Evolutionary conservation across 1,140 invertebrate species (phyloP).

Genomic region (Potamilus streckersoni): DNA sequence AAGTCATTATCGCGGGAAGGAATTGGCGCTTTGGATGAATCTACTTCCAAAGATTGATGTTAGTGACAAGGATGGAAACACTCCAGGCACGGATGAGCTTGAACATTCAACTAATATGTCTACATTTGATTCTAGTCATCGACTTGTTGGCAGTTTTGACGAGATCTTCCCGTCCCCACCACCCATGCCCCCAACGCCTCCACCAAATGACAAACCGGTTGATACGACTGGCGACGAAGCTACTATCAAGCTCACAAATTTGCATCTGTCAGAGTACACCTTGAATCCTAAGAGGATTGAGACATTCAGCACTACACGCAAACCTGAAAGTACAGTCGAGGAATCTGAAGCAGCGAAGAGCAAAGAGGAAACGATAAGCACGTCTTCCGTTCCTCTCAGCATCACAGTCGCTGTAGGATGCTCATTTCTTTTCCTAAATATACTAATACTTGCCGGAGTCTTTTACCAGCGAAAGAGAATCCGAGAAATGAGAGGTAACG

Average conservation of each 20-base stretch:
- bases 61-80: constrained; percentile 78
- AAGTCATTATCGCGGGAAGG: constrained; percentile 94
- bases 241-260: constrained; percentile 46
- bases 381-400: constrained; percentile 43
- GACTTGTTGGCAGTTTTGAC: constrained; percentile 48
- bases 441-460: constrained; percentile 92
- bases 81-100: constrained; percentile 84
- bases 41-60: constrained; percentile 94
- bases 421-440: constrained; percentile 88
- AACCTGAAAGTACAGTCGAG: background rate
- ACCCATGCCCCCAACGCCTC: constrained; percentile 28
- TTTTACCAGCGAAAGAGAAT: constrained; percentile 91
- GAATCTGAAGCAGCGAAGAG: too few species aligned
- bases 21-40: constrained; percentile 96
- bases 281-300: constrained; percentile 12
- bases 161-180: constrained; percentile 64
- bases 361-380: too few species aligned
- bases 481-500: constrained; percentile 4
- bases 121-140: constrained; percentile 54
- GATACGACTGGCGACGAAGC: constrained; percentile 12
- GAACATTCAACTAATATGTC: constrained; percentile 71
- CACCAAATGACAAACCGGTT: constrained; percentile 8
- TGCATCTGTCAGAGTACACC: constrained; percentile 27
- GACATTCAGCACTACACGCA: background rate
- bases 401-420: constrained; percentile 93